Conservation (phyloP, 2,888 invertebrate genomes). For the Proisotoma minuta region DNA sequence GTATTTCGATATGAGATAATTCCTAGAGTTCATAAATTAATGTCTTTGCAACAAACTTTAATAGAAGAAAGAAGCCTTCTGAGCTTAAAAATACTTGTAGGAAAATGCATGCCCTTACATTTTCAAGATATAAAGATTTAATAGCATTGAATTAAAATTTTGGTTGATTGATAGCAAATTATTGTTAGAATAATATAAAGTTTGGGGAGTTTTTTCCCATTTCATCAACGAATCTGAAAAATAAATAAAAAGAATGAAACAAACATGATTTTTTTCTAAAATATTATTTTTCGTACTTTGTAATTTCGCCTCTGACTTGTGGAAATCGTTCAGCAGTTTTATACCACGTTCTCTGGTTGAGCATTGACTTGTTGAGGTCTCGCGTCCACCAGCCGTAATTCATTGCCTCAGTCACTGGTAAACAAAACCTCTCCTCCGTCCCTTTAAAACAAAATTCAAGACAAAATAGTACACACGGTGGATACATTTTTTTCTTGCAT, state of each 20-base stretch:
- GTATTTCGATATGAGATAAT: conserved; percentile 19
- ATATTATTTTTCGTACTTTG: conserved; percentile 30
- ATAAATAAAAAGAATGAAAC: not conserved
- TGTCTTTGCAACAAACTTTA: not conserved
- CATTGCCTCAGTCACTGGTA: conserved; percentile 36
- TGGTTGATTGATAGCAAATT: not conserved
- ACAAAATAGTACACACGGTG: not conserved
- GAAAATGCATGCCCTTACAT: not conserved
- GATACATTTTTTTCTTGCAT: not conserved
- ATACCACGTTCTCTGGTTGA: conserved; percentile 41
- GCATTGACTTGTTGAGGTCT: conserved; percentile 24
- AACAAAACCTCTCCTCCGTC: conserved; percentile 38
- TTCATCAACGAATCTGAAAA: conserved; percentile 43
- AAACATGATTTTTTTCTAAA: not conserved
- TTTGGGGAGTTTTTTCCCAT: conserved; percentile 40
- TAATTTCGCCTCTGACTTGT: conserved; percentile 40
- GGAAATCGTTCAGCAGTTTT: conserved; percentile 34
- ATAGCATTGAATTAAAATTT: not conserved
- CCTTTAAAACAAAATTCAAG: conserved; percentile 16
- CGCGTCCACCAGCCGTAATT: conserved; percentile 44
- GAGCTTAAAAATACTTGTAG: not conserved
- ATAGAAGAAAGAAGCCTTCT: not conserved
- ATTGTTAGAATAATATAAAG: conserved; percentile 36
- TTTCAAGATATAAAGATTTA: not conserved
- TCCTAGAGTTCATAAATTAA: conserved; percentile 3